phyloP scores from a whole-genome alignment of 2,797 vertebrate genomes.

The Holocentrus rufus region DNA sequence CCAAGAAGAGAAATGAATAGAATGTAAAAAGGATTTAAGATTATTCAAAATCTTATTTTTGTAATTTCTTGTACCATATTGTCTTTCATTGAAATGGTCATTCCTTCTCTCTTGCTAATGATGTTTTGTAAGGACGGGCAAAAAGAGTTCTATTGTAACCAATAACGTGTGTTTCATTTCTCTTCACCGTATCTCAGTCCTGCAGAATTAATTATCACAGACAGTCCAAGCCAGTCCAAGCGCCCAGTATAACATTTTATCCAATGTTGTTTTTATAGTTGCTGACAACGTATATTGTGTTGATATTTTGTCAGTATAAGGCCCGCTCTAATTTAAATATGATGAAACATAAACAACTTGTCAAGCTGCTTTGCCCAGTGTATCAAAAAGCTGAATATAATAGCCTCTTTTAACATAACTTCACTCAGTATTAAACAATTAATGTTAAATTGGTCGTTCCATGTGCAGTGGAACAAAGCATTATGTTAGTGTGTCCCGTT shows the following conservation, averaged over 20 bases:
- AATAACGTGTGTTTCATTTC: slow-evolving; percentile 39
- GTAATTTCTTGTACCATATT: slow-evolving; percentile 90
- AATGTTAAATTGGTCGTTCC: background rate
- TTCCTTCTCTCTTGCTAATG: slow-evolving; percentile 81
- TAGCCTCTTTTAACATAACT: slow-evolving; percentile 2
- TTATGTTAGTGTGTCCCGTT: background rate
- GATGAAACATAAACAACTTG: background rate
- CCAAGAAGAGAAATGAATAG: slow-evolving; percentile 47
- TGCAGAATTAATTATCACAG: slow-evolving; percentile 36
- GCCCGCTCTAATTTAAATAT: background rate
- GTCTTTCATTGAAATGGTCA: slow-evolving; percentile 81
- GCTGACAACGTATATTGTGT: slow-evolving; percentile 1
- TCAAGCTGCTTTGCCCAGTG: background rate
- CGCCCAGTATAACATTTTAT: background rate
- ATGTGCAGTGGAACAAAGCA: slow-evolving; percentile 13
- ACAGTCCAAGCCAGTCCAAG: background rate
- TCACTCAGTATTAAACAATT: slow-evolving; percentile 35
- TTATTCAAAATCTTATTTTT: slow-evolving; percentile 90
- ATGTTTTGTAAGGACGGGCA: slow-evolving; percentile 50
- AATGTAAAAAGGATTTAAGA: slow-evolving; percentile 76
- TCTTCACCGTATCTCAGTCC: slow-evolving; percentile 42
- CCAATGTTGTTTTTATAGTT: background rate
- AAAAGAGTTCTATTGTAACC: slow-evolving; percentile 42
- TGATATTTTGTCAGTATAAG: slow-evolving; percentile 3
- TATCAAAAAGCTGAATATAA: background rate